Evolutionary conservation across 1,140 invertebrate genomes (phyloP), one percentile per base, ranked within the genome.

Genomic region (Pachypsylla venusta): DNA sequence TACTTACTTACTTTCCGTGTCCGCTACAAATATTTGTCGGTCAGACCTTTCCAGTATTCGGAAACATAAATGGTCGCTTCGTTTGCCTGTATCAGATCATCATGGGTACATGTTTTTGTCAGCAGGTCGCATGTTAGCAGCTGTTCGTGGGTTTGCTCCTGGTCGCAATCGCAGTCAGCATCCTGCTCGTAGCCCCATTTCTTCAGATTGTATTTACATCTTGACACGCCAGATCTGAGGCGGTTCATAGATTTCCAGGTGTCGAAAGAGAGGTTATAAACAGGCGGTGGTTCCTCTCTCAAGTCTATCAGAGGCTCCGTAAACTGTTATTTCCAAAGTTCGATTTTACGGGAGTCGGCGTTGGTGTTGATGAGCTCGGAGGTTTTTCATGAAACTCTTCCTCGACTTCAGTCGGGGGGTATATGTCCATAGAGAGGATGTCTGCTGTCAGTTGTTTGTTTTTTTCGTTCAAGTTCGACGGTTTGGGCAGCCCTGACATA

Each of bases 171-270:
- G 10, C 25, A 58, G 27, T 39, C 28, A 30, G 20, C 39, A 25
- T 58, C 20, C 28, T 48, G n/a, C 1, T 58, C 57, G 48, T 48
- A 53, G n/a, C 42, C 57, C 57, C 39, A 58, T 58, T 58, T 58
- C 26, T 24, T 42, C 25, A 58, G 26, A 48, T 58, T 58, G 25
- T 40, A 30, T 58, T 58, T 58, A 25, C 30, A 40, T 40, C 57
- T 7, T 58, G 16, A 20, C 26, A 57, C 40, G 25, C 56, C 56
- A 48, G 30, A 30, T 35, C 30, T 19, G n/a, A 57, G 35, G 26
- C 39, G 35, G 22, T 57, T 57, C 35, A 57, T 2, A 25, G 56
- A 40, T 16, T 57, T 57, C 56, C 56, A 57, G 35, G 40, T 16
- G 13, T 16, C n/a, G 28, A 25, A 57, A 13, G 28, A 12, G 25